Conservation (phyloP, 2,113 vertebrate genomes). For the Pampusana beccarii region DNA sequence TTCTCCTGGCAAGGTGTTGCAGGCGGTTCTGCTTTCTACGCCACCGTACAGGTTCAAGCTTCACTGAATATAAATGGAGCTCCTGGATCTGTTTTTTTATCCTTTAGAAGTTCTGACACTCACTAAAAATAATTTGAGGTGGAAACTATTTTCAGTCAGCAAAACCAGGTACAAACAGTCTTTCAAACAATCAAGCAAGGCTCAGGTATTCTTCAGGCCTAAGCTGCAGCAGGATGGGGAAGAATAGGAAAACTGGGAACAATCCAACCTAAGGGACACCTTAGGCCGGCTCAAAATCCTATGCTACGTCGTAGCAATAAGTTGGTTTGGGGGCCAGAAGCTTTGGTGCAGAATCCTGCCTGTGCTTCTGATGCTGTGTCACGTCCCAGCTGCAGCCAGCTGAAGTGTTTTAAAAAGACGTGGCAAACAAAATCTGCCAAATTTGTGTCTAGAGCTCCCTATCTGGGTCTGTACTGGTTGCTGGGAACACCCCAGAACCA, state of each 20-base stretch:
- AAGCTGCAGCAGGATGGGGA: neutral
- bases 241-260: neutral
- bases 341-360: neutral
- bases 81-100: neutral
- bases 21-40: conserved; percentile 19
- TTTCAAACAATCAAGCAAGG: neutral
- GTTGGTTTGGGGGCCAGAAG: neutral
- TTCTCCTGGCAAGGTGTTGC: conserved; percentile 45
- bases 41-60: conserved; percentile 16
- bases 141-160: neutral
- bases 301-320: neutral
- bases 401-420: neutral
- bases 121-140: conserved; percentile 1
- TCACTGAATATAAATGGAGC: conserved; percentile 5
- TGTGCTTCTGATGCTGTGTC: neutral
- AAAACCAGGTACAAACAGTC: neutral
- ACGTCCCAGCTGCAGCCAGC: neutral
- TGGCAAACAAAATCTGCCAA: neutral
- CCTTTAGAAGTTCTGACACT: neutral
- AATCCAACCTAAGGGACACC: neutral
- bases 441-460: neutral
- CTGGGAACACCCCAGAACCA: neutral
- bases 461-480: neutral
- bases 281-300: rapidly evolving
- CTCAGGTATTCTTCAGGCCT: neutral